Percentiles rank a stretch among this genome's conserved stretches.
Evolutionary conservation across 2,797 vertebrate species (phyloP).

Genomic region (Lophotriccus pileatus): DNA sequence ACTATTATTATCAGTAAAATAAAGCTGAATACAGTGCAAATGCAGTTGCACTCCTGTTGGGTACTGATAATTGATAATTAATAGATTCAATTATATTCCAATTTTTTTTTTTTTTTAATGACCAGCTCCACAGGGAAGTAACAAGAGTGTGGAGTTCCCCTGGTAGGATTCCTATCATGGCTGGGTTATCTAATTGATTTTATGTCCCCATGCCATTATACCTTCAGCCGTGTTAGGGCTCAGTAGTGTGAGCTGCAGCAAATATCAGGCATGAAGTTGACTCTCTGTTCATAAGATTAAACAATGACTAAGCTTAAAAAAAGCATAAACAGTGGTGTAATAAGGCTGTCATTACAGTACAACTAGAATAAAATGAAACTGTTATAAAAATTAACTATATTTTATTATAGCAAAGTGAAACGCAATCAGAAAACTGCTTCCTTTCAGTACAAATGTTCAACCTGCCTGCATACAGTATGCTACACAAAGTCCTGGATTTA

Average conservation of each 20-base stretch:
- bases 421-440: neutral
- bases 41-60: neutral
- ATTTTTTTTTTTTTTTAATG: neutral
- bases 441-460: neutral
- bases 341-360: neutral
- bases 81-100: neutral
- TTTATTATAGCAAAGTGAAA: slow-evolving; percentile 11
- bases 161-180: neutral
- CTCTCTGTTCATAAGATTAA: slow-evolving; percentile 37
- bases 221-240: neutral
- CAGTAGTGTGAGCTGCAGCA: neutral
- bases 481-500: neutral
- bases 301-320: slow-evolving; percentile 52
- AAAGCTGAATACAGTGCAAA: neutral
- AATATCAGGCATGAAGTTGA: neutral
- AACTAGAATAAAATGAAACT: slow-evolving; percentile 34
- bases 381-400: slow-evolving; percentile 14
- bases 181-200: neutral
- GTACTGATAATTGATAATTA: neutral
- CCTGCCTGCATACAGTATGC: neutral
- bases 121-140: neutral
- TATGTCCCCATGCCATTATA: fast-evolving
- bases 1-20: neutral
- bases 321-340: slow-evolving; percentile 7
- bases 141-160: neutral